phyloP scores from a whole-genome alignment of 2,113 vertebrate genomes.

The Rhinolophus sinicus region DNA sequence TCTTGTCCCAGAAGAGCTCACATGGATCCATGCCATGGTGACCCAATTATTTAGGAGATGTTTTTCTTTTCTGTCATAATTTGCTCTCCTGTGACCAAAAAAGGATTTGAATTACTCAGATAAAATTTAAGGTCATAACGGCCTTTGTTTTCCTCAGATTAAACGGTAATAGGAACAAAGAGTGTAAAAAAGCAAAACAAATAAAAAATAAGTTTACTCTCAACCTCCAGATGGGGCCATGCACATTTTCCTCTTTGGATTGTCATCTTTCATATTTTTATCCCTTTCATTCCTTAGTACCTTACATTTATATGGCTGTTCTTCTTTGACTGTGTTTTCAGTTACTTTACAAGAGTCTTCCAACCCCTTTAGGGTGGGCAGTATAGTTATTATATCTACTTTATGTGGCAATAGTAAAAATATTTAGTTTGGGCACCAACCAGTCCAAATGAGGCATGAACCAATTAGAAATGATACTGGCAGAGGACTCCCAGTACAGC shows the following conservation, averaged over 20 bases:
- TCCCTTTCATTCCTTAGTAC: background rate
- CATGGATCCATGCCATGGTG: background rate
- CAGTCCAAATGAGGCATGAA: background rate
- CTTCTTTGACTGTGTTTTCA: slow-evolving; percentile 24
- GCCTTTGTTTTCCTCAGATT: slow-evolving; percentile 30
- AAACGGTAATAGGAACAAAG: slow-evolving; percentile 24
- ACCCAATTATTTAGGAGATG: slow-evolving; percentile 47
- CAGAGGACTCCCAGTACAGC: no score
- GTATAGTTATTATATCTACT: background rate
- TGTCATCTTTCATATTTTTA: background rate
- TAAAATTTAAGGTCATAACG: slow-evolving; percentile 14
- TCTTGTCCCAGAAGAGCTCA: slow-evolving; percentile 46
- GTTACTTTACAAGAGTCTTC: background rate
- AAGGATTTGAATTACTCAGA: slow-evolving; percentile 32
- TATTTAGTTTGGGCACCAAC: no score
- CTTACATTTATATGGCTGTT: background rate
- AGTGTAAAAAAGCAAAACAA: background rate
- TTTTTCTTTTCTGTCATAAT: slow-evolving; percentile 53
- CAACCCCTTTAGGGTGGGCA: background rate
- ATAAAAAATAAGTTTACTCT: background rate
- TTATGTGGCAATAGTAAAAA: background rate
- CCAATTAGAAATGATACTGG: background rate
- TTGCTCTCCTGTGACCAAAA: slow-evolving; percentile 47
- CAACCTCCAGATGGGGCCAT: background rate
- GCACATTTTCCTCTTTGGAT: background rate